Evolutionary conservation across 2,113 vertebrate species (phyloP), one percentile per base, ranked within the genome.

Genomic region (Callionymus lyra): DNA sequence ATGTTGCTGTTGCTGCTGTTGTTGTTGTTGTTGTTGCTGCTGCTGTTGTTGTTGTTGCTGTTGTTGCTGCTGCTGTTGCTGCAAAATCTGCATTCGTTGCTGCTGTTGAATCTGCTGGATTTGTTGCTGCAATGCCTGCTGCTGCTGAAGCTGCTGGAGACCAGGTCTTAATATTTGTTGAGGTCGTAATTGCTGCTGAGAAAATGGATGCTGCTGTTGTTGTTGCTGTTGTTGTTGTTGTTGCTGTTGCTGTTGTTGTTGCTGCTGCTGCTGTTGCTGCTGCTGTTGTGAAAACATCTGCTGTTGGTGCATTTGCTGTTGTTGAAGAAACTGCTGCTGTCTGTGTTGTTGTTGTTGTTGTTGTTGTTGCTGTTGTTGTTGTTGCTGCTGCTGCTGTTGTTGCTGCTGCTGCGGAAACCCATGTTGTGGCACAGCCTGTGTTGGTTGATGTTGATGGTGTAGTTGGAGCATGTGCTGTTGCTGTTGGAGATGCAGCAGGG

Each of bases 251-350:
- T 77, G 78, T 6, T 76, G 82, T 4, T 82, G 86, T 39, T 86
- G 85, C 4, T 82, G 80, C 12, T 78, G 75, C 52, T 80, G 9
- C 32, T 85, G 82, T 16, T 85, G 71, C 39, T 86, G 86, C 10
- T 87, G 89, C 16, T 84, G 87, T 0, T 80, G 60, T 3, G 76
- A 48, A 42, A 83, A 56, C 51, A 78, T 56, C 49, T 85, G 85
- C 39, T 86, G 86, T 34, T 85, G 86, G 16, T 84, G 81, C 2
- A 88, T 84, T 6, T 85, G 89, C 14, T 79, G 84, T 21, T 63
- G n/a, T n/a, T n/a, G n/a, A n/a, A n/a, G n/a, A n/a, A n/a, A n/a
- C n/a, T n/a, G 88, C 18, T 84, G 85, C 5, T 77, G 87, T n/a
- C 35, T 79, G 58, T 2, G 74, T 19, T 63, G 77, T 6, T 64